A percentile compares a stretch with the other conserved stretches of the same genome.
These are phyloP conservation scores for Tenebrio molitor DNA, from an alignment of 1,140 invertebrate species.

Conservation along the genomic window DNA sequence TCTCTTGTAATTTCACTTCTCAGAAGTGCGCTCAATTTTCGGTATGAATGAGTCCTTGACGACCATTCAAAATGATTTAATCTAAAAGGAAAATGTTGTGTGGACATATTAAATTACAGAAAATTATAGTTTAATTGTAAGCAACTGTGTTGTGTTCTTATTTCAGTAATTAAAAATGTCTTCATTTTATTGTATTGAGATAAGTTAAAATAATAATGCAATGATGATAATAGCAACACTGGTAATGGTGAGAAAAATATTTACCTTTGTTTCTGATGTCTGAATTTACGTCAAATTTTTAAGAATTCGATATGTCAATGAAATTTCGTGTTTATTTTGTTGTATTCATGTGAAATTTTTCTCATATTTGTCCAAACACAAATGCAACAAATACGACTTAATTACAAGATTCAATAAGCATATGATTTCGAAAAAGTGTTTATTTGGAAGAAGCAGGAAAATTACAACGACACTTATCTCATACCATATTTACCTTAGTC, in stretches of 20 bases:
- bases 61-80: conserved; percentile 38
- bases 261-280: background rate
- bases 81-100: conserved; percentile 6
- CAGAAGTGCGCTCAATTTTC: conserved; percentile 22
- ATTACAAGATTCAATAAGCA: conserved; percentile 16
- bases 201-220: conserved; percentile 13
- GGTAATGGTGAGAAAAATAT: conserved; percentile 24
- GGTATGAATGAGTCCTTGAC: conserved; percentile 30
- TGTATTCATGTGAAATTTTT: conserved; percentile 23
- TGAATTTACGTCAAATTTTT: conserved; percentile 13
- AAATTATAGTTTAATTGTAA: conserved; percentile 32
- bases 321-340: conserved; percentile 1
- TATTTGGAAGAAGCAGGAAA: conserved; percentile 7
- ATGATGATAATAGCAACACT: background rate
- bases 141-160: background rate
- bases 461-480: conserved; percentile 21
- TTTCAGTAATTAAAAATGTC: conserved; percentile 25
- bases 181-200: conserved; percentile 30
- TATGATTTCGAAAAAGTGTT: conserved; percentile 10
- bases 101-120: conserved; percentile 1
- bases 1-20: conserved; percentile 39
- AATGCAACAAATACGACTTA: conserved; percentile 19
- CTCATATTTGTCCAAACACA: conserved; percentile 1
- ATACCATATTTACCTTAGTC: conserved; percentile 11
- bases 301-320: conserved; percentile 30